Conservation (phyloP, 1,140 invertebrate genomes). For the Brachionus manjavacas region DNA sequence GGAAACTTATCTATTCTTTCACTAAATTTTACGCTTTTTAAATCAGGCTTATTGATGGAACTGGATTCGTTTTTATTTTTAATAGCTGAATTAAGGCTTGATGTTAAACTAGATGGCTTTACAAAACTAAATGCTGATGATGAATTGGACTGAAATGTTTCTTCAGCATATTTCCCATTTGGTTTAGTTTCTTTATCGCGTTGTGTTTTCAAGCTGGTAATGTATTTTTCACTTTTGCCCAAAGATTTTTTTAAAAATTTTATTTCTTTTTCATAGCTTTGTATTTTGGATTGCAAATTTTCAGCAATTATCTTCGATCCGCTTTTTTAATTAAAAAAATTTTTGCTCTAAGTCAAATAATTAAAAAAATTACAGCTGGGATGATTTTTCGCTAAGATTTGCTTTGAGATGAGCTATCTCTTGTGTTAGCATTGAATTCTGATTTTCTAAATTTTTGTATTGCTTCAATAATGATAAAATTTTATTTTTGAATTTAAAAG, state of each 20-base stretch:
- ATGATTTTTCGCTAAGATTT: not conserved
- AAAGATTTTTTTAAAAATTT: slow-evolving; percentile 51
- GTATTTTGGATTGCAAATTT: slow-evolving; percentile 50
- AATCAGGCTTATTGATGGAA: not conserved
- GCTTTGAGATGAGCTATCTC: not conserved
- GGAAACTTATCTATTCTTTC: not conserved
- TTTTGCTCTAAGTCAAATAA: not conserved
- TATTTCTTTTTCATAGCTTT: slow-evolving; percentile 52
- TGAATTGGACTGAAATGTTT: slow-evolving; percentile 32
- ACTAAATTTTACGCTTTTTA: slow-evolving; percentile 26
- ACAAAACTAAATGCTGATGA: not conserved
- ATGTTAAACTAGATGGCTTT: not conserved
- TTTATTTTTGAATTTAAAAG: no score
- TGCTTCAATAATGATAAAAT: no score
- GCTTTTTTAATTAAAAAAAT: not conserved
- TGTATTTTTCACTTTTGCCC: slow-evolving; percentile 53
- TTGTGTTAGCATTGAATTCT: not conserved
- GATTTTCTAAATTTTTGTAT: slow-evolving; percentile 29
- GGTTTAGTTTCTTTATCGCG: slow-evolving; percentile 43
- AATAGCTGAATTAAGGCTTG: not conserved
- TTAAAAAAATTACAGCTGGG: slow-evolving; percentile 19
- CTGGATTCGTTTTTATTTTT: not conserved
- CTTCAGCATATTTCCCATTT: slow-evolving; percentile 27
- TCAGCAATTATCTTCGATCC: not conserved
- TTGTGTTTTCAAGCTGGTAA: slow-evolving; percentile 50